phyloP scores from a whole-genome alignment of 2,113 vertebrate species.

The Brachyistius frenatus region DNA sequence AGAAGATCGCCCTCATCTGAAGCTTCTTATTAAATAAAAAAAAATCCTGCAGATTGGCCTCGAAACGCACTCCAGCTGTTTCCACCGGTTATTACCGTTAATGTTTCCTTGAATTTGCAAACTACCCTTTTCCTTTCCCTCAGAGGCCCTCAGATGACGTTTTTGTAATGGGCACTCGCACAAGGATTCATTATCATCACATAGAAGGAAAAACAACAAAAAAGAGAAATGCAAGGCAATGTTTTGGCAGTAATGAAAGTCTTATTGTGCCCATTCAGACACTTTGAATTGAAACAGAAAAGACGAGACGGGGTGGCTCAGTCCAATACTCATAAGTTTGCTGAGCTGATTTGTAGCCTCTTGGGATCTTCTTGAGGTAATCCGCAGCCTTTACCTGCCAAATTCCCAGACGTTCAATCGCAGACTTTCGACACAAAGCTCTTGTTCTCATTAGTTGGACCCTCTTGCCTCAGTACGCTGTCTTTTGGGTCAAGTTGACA shows the following conservation, averaged over 20 bases:
- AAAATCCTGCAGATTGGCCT: conserved; percentile 13
- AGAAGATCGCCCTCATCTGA: conserved; percentile 35
- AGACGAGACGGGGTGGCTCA: neutral
- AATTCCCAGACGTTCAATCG: conserved; percentile 25
- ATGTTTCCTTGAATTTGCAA: conserved; percentile 35
- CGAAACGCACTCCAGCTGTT: conserved; percentile 15
- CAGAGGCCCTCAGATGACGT: neutral
- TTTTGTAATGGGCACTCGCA: neutral
- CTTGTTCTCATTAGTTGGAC: conserved; percentile 24
- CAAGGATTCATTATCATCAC: conserved; percentile 24
- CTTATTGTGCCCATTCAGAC: conserved; percentile 26
- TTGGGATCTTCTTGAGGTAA: conserved; percentile 28
- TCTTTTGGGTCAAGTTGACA: neutral
- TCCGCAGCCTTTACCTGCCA: conserved; percentile 37
- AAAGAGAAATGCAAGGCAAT: neutral
- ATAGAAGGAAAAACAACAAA: neutral
- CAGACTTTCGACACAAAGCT: conserved; percentile 15
- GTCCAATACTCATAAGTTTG: conserved; percentile 13
- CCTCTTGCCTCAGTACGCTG: neutral
- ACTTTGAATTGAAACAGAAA: conserved; percentile 23
- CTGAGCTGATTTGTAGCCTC: conserved; percentile 19
- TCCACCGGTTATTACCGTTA: conserved; percentile 19
- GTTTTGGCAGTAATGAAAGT: conserved; percentile 8
- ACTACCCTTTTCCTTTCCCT: neutral
- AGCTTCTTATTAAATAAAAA: neutral